Evolutionary conservation across 1,140 invertebrate species (phyloP), one percentile per base, ranked within the genome.

Genomic region (Lutraria rhynchaena): DNA sequence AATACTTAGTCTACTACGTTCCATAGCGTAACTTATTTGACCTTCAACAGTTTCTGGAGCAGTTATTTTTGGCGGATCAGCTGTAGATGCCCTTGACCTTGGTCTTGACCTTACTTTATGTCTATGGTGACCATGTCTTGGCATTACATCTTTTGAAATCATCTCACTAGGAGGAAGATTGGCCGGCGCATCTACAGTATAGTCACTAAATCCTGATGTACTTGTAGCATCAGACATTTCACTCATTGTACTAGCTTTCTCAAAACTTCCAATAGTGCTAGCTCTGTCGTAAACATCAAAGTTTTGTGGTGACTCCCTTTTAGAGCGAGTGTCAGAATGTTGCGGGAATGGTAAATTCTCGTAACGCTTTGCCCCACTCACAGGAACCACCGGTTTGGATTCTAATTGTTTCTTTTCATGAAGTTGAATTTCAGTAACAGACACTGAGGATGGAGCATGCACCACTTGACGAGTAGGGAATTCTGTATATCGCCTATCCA

Each of bases 151-250:
- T 67, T 77, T 77, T 19, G 75, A 77, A 44, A 77, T 77, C 75
- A 77, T 77, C 57, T 77, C 75, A 77, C 75, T 77, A 3, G 75
- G 75, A 22, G 75, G 75, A 11, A 77, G 75, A 44, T 77, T 77
- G 27, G 75, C 75, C 0, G 75, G 75, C 29, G 49, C 31, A 55
- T 77, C 75, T 22, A 27, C 75, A 19, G 75, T 77, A 55, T 67
- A 67, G 31, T 77, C 75, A 67, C 75, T 77, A 46, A 53, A 77
- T 22, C 75, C 75, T 35, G 75, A 77, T 29, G 75, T 77, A 67
- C 75, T 77, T 27, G 75, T 77, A 29, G 75, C 75, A 67, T 77
- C 75, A 0, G 75, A 77, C 15, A 77, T 53, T 44, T 77, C 75
- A 57, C 75, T 77, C 75, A 77, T 77, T 35, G 75, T 77, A 57